phyloP scores from a whole-genome alignment of 2,888 invertebrate genomes.

The Callimorpha dominula region DNA sequence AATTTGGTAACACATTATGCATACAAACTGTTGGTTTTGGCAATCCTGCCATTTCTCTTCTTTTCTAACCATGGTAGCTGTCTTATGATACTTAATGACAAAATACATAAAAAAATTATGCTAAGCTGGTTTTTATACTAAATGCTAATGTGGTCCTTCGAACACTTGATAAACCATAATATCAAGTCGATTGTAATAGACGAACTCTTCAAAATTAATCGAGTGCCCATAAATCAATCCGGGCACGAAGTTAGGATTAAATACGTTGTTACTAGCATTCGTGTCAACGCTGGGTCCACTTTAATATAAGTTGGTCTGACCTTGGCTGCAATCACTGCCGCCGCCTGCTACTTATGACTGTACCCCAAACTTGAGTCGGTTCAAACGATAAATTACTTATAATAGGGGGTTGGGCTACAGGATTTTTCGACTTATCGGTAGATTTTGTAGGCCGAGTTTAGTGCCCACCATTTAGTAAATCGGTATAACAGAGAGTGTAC shows the following conservation, averaged over 20 bases:
- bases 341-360: constrained; percentile 54
- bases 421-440: constrained; percentile 18
- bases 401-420: constrained; percentile 24
- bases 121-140: no score
- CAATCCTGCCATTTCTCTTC: no score
- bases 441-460: constrained; percentile 13
- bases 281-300: constrained; percentile 43
- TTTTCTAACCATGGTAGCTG: no score
- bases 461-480: constrained; percentile 10
- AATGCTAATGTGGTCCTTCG: background rate
- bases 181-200: background rate
- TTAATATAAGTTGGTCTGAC: constrained; percentile 48
- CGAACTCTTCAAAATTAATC: constrained; percentile 27
- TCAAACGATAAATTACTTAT: constrained; percentile 51
- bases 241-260: constrained; percentile 42
- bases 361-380: constrained; percentile 45
- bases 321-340: constrained; percentile 39
- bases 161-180: constrained; percentile 4
- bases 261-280: constrained; percentile 37
- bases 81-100: no score
- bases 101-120: no score
- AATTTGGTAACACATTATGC: no score
- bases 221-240: constrained; percentile 43
- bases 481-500: background rate
- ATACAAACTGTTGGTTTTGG: no score